Base-by-base conservation (phyloP, 2,113 vertebrate genomes). In the Muscicapa adusta region DNA sequence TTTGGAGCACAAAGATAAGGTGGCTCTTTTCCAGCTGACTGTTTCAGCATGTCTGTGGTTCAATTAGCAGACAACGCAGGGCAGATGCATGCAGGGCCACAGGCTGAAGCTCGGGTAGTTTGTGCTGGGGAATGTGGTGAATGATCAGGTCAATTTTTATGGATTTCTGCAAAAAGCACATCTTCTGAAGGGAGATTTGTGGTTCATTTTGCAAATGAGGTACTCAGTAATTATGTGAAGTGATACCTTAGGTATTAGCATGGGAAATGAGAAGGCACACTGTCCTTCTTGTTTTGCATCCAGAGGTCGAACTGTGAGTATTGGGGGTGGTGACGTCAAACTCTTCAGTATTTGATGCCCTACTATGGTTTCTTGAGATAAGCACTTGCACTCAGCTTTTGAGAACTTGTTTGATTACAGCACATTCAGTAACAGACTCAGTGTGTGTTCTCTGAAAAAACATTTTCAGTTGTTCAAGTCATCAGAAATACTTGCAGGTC, bases 231-330 rank as follows among this genome's bases (percentile, higher is more conserved):
- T 78, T 79, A 23, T 40, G 19, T 86, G 75, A 96, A 88, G 22
- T 86, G 62, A 73, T 95, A 43, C 47, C 51, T 54, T 73, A 58
- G 56, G 33, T 84, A 85, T 98, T 96, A 97, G 72, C 89, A 88
- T 71, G 24, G 63, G 86, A 95, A 96, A 94, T 79, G 71, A 85
- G 43, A 91, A 82, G 85, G 62, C 93, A 91, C 36, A 23, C 65
- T 36, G 86, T 92, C 57, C 36, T 84, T 85, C 36, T 84, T 86
- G 67, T 77, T 77, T 81, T 96, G 77, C 95, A 96, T 93, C 93
- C 72, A 94, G 58, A 89, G 66, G 78, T 97, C 91, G 91, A 93
- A 81, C 61, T 65, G 53, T 91, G 94, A 86, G 13, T 31, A 68
- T 92, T 85, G 42, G 58, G 62, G 85, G 61, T 96, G 56, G 54